phyloP scores from a whole-genome alignment of 2,797 vertebrate species.

The Tokudaia muenninki region DNA sequence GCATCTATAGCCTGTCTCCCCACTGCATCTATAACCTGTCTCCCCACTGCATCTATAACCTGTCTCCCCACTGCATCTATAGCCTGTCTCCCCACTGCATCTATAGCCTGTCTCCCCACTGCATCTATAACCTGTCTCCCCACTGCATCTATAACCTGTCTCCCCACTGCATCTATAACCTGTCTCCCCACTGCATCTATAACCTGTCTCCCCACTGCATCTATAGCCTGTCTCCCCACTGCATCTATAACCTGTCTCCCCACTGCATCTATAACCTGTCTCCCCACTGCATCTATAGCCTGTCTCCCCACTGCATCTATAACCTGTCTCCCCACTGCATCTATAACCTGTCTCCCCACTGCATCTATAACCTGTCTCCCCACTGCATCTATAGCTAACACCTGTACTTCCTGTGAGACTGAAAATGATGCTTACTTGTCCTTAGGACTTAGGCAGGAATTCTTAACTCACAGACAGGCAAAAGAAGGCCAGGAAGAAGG shows the following conservation, averaged over 20 bases:
- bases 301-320: no score
- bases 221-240: no score
- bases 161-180: no score
- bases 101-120: no score
- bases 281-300: no score
- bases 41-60: no score
- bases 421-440: accelerated
- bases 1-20: background rate
- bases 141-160: no score
- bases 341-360: background rate
- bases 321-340: no score
- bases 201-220: background rate
- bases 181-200: background rate
- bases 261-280: no score
- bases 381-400: background rate
- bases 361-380: background rate
- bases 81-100: background rate
- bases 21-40: no score
- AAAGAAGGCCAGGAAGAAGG: background rate
- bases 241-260: background rate
- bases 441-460: background rate
- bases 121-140: background rate
- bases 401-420: background rate
- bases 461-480: background rate
- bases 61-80: background rate